Percentiles rank a stretch among this genome's conserved stretches.
Conservation (phyloP, 2,888 invertebrate genomes). For the Parnassius orleans region DNA sequence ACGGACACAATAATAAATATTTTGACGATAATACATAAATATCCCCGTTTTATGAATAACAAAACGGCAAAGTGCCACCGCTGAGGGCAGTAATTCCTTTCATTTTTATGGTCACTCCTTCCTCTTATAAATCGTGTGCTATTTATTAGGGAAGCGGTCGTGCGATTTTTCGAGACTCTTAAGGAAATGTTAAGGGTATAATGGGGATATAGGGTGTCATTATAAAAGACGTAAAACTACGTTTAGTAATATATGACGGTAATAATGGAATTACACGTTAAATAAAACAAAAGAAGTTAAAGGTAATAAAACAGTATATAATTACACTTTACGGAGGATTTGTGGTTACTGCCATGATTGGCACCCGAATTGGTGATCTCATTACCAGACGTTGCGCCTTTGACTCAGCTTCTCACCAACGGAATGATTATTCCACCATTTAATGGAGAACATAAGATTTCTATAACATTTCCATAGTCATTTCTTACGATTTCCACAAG, state of each 20-base stretch:
- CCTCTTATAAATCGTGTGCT: constrained; percentile 70
- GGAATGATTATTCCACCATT: no score
- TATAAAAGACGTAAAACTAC: constrained; percentile 28
- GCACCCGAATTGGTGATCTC: no score
- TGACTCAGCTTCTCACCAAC: no score
- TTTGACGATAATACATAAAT: constrained; percentile 80
- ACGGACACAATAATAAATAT: constrained; percentile 79
- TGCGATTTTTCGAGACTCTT: constrained; percentile 54
- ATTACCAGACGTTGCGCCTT: no score
- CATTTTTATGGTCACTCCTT: constrained; percentile 69
- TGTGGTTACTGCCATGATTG: no score
- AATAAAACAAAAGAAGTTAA: no score
- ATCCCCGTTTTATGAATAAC: constrained; percentile 78
- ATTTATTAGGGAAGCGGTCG: constrained; percentile 62
- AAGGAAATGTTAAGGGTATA: constrained; percentile 29
- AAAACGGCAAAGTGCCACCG: constrained; percentile 65
- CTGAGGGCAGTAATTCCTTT: constrained; percentile 64
- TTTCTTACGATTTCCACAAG: no score
- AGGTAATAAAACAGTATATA: no score
- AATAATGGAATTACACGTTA: background rate
- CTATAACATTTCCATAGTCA: no score
- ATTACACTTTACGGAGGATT: no score
- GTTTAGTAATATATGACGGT: constrained; percentile 23
- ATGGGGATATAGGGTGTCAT: constrained; percentile 28
- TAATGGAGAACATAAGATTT: no score